These are phyloP conservation scores for Erinaceus europaeus DNA, from an alignment of 2,113 vertebrate genomes.

Conservation along the genomic window DNA sequence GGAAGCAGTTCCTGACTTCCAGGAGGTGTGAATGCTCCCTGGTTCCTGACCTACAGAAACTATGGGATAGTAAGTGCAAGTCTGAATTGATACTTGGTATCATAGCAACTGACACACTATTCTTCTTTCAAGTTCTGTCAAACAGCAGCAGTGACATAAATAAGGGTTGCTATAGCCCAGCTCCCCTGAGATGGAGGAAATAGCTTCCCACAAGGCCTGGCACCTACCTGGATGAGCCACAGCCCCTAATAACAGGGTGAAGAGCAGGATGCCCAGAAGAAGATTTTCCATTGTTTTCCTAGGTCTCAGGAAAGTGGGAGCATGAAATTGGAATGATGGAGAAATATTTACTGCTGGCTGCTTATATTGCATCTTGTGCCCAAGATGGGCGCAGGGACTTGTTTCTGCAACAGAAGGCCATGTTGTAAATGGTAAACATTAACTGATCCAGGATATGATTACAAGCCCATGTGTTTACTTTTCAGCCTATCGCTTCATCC, in stretches of 20 bases:
- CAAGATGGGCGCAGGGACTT: neutral
- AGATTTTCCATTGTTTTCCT: neutral
- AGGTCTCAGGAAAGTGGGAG: neutral
- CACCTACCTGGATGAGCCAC: neutral
- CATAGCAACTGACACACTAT: too few species aligned
- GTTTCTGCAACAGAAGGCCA: neutral
- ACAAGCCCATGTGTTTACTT: neutral
- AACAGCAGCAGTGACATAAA: neutral
- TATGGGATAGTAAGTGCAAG: neutral
- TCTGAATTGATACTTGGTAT: too few species aligned
- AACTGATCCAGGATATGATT: neutral
- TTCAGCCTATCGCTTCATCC: neutral
- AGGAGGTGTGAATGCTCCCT: neutral
- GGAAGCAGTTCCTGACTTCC: too few species aligned
- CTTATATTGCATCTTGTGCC: neutral
- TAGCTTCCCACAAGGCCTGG: neutral
- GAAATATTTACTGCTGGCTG: neutral
- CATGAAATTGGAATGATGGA: neutral
- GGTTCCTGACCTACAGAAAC: neutral
- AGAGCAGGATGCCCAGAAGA: neutral
- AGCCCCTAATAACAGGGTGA: neutral
- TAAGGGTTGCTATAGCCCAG: neutral
- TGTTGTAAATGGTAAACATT: conserved; percentile 14
- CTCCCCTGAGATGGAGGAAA: neutral
- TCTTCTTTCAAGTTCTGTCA: neutral